Conservation (phyloP, 2,888 invertebrate genomes). For the Neoaliturus tenellus region DNA sequence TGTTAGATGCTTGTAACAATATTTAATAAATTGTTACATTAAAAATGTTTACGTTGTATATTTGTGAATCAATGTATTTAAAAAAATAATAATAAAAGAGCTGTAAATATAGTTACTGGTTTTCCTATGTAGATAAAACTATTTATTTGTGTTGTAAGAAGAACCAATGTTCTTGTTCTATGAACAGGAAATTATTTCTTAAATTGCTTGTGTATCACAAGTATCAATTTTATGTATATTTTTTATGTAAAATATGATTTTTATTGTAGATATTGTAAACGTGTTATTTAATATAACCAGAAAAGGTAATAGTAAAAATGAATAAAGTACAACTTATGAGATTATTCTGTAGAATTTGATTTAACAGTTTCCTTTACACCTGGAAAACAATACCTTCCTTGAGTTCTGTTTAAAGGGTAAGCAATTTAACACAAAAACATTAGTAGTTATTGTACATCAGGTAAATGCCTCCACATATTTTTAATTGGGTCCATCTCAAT, state of each 20-base stretch:
- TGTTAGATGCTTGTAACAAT: too few relatives aligned
- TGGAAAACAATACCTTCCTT: too few relatives aligned
- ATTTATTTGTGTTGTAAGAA: slow-evolving; percentile 13
- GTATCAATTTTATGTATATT: slow-evolving; percentile 16
- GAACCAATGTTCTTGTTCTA: slow-evolving; percentile 24
- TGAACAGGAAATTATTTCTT: neutral
- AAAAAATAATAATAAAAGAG: neutral
- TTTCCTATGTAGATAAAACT: slow-evolving; percentile 32
- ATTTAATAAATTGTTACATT: too few relatives aligned
- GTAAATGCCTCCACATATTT: too few relatives aligned
- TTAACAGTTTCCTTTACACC: neutral
- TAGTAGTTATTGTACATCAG: too few relatives aligned
- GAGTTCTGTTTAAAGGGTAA: too few relatives aligned
- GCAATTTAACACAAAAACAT: too few relatives aligned
- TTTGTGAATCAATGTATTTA: slow-evolving; percentile 12
- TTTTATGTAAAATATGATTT: slow-evolving; percentile 8
- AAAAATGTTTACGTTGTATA: slow-evolving; percentile 12
- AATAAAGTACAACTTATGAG: slow-evolving; percentile 22
- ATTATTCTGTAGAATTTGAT: neutral
- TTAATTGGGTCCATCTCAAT: too few relatives aligned
- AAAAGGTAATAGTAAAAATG: neutral
- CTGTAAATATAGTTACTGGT: slow-evolving; percentile 4
- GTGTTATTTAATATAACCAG: neutral
- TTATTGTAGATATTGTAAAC: slow-evolving; percentile 1
- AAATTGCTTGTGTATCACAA: slow-evolving; percentile 40